A percentile compares a stretch with the other conserved stretches of the same genome.
Evolutionary conservation across 2,888 invertebrate species (phyloP).

Genomic region (Augochlorella aurata): DNA sequence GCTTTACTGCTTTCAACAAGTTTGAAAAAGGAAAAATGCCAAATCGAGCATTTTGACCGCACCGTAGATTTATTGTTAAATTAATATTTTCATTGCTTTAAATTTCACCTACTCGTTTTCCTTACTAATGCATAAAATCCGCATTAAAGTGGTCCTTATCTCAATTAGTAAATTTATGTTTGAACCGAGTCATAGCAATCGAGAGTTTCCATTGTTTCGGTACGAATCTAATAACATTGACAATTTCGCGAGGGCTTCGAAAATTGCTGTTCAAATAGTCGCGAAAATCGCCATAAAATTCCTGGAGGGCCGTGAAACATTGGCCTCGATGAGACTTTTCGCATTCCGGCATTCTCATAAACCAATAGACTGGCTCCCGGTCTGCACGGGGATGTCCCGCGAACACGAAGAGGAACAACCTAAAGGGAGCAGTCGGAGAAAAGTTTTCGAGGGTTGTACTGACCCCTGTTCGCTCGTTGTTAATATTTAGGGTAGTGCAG

Average conservation of each 20-base stretch:
- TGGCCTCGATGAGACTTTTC: conserved; percentile 44
- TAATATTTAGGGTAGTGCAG: conserved; percentile 79
- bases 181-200: neutral
- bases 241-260: neutral
- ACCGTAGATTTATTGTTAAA: no score
- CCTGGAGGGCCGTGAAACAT: conserved; percentile 31
- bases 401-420: conserved; percentile 42
- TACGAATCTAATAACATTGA: neutral
- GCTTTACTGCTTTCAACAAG: no score
- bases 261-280: neutral
- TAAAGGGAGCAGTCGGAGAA: conserved; percentile 52
- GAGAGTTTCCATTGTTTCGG: neutral
- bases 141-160: no score
- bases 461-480: conserved; percentile 78
- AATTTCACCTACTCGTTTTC: no score
- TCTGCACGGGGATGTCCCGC: conserved; percentile 48
- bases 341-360: conserved; percentile 51
- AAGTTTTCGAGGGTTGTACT: conserved; percentile 70
- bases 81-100: no score
- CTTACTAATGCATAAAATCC: no score
- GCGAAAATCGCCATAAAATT: neutral
- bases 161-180: neutral
- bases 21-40: no score
- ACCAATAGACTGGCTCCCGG: conserved; percentile 27
- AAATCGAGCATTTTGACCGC: no score